Evolutionary conservation across 2,113 vertebrate genomes (phyloP).

Genomic region (Pedionomus torquatus): DNA sequence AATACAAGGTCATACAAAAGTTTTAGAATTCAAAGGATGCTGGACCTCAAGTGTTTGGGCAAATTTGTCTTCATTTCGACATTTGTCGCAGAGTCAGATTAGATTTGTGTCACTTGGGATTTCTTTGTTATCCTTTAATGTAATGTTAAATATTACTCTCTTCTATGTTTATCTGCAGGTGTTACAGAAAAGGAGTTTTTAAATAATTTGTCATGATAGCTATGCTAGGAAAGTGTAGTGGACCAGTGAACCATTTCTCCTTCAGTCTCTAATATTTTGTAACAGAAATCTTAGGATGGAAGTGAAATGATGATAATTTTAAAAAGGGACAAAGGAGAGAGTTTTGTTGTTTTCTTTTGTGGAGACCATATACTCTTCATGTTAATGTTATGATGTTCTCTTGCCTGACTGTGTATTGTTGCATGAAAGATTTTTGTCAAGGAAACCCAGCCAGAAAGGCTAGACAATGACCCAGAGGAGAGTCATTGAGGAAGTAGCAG

Average conservation of each 20-base stretch:
- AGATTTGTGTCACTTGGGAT: neutral
- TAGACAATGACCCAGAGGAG: neutral
- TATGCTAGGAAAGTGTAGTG: neutral
- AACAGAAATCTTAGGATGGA: neutral
- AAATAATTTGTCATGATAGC: neutral
- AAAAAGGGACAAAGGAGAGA: neutral
- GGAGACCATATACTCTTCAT: neutral
- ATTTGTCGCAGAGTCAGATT: neutral
- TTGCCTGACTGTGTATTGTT: neutral
- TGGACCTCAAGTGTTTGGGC: neutral
- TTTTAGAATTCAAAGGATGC: neutral
- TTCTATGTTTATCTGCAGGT: neutral
- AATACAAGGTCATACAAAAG: neutral
- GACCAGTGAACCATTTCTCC: neutral
- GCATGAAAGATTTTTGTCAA: neutral
- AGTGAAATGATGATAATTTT: neutral
- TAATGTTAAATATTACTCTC: neutral
- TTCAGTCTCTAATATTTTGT: neutral
- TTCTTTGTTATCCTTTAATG: neutral
- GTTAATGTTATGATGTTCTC: neutral
- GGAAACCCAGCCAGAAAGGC: neutral
- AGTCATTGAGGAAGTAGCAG: neutral
- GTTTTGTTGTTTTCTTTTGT: neutral
- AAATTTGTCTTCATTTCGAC: neutral
- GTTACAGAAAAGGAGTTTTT: neutral